These are phyloP conservation scores for Synanthedon tipuliformis DNA, from an alignment of 2,888 invertebrate species.

Conservation along the genomic window DNA sequence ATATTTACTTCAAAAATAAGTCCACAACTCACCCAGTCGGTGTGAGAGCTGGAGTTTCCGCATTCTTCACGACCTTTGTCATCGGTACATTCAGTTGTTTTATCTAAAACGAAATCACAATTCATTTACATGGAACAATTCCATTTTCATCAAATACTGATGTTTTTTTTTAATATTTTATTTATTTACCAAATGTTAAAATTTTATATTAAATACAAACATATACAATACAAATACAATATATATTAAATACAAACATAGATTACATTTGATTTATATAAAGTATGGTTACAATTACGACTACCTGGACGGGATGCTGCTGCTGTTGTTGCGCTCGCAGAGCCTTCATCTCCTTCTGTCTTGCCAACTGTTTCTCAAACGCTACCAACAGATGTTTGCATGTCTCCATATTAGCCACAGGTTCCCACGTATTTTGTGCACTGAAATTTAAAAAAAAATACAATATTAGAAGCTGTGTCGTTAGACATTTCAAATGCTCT, in stretches of 20 bases:
- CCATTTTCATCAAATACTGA: too few relatives aligned
- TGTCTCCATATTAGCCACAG: conserved; percentile 78
- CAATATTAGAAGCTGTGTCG: too few relatives aligned
- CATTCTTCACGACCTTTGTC: conserved; percentile 46
- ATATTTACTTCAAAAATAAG: too few relatives aligned
- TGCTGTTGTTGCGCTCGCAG: conserved; percentile 54
- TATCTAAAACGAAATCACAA: conserved; percentile 21
- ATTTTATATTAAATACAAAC: too few relatives aligned
- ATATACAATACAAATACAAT: too few relatives aligned
- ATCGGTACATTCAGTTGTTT: conserved; percentile 51
- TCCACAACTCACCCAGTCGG: conserved; percentile 47
- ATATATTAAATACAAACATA: too few relatives aligned
- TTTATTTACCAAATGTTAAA: background rate
- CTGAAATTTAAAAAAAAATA: conserved; percentile 30
- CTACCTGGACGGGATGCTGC: conserved; percentile 51
- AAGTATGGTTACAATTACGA: background rate
- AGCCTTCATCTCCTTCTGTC: conserved; percentile 79
- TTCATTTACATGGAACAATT: too few relatives aligned
- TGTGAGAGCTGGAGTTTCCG: conserved; percentile 46
- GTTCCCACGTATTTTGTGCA: conserved; percentile 88
- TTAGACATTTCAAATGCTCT: too few relatives aligned
- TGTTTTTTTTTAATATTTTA: conserved; percentile 1
- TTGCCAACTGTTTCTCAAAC: conserved; percentile 82
- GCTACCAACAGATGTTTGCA: conserved; percentile 83
- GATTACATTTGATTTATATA: too few relatives aligned